Evolutionary conservation across 2,797 vertebrate species (phyloP).

Genomic region (Chromis chromis): DNA sequence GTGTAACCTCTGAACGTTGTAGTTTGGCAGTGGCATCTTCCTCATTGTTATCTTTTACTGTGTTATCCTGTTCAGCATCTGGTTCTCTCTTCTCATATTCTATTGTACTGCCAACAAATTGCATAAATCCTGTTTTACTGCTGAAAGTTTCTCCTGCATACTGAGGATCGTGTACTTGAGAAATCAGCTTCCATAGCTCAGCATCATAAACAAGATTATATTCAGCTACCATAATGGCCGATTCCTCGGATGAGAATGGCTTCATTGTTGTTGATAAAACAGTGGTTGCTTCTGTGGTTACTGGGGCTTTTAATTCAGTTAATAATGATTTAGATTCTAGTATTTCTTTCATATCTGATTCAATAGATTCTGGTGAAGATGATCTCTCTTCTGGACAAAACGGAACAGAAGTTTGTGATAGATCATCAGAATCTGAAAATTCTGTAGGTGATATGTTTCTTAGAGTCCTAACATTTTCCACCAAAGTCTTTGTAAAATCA

Average conservation of each 20-base stretch:
- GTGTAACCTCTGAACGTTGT: background rate
- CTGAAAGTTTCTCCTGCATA: slow-evolving; percentile 72
- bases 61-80: slow-evolving; percentile 6
- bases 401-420: slow-evolving; percentile 11
- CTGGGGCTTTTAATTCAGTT: background rate
- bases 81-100: slow-evolving; percentile 17
- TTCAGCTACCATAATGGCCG: slow-evolving; percentile 32
- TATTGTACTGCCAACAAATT: slow-evolving; percentile 45
- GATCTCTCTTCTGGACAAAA: slow-evolving; percentile 45
- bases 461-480: slow-evolving; percentile 14
- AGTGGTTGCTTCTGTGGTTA: slow-evolving; percentile 1
- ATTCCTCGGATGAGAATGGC: slow-evolving; percentile 22
- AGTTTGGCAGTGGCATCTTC: background rate
- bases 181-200: slow-evolving; percentile 71
- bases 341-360: slow-evolving; percentile 36
- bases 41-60: background rate
- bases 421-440: slow-evolving; percentile 48
- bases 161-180: slow-evolving; percentile 77
- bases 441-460: slow-evolving; percentile 36
- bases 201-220: slow-evolving; percentile 61
- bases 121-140: slow-evolving; percentile 61
- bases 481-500: slow-evolving; percentile 35
- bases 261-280: slow-evolving; percentile 7
- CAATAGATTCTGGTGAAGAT: slow-evolving; percentile 51
- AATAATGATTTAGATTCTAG: background rate